phyloP scores from a whole-genome alignment of 35 echinoderm and acorn worm species.

The Stichopus chloronotus region DNA sequence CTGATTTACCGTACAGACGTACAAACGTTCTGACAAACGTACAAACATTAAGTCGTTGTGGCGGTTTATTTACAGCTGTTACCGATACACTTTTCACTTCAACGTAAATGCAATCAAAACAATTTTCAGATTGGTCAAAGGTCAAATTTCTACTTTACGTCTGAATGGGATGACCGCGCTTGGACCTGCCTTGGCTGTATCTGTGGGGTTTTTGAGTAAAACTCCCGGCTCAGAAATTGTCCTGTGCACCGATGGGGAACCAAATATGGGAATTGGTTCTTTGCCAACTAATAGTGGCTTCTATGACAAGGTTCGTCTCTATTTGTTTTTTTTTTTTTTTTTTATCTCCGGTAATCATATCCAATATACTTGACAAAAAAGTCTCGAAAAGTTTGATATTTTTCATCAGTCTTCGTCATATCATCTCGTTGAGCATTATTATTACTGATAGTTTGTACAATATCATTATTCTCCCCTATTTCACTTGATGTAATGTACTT shows the following conservation, averaged over 20 bases:
- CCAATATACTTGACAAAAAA: too few species aligned
- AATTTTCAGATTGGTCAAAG: conserved; percentile 63
- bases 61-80: neutral
- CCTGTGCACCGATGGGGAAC: conserved; percentile 88
- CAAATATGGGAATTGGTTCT: conserved; percentile 81
- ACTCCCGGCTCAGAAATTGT: conserved; percentile 86
- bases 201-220: conserved; percentile 82
- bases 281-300: neutral
- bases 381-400: too few species aligned
- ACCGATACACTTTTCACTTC: neutral
- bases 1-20: neutral
- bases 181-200: conserved; percentile 76
- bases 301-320: conserved; percentile 27
- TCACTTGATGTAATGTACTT: too few species aligned
- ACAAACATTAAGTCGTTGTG: neutral
- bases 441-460: too few species aligned
- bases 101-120: neutral
- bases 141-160: conserved; percentile 41
- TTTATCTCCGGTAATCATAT: too few species aligned
- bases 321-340: neutral
- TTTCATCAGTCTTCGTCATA: too few species aligned
- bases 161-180: conserved; percentile 76
- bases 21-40: neutral
- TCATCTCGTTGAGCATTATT: too few species aligned
- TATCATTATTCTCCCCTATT: too few species aligned